Evolutionary conservation across 2,113 vertebrate genomes (phyloP).

Genomic region (Semicossyphus pulcher): DNA sequence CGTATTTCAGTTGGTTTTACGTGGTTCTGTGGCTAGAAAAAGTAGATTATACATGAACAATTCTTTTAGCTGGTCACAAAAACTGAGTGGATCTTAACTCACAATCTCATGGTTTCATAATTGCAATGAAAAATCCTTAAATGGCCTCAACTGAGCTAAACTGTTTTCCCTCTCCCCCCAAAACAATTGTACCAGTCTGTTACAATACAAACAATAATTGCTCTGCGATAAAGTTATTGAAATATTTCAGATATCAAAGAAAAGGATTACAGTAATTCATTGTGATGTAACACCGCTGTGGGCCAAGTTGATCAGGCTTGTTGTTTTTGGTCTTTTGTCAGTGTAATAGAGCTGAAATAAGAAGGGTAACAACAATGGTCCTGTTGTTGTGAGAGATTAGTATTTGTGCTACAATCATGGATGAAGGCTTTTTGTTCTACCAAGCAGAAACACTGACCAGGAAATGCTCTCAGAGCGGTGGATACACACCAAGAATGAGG

Average conservation of each 20-base stretch:
- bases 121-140: not conserved
- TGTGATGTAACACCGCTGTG: constrained; percentile 28
- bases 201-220: constrained; percentile 22
- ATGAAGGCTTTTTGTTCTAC: constrained; percentile 23
- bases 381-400: constrained; percentile 58
- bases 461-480: constrained; percentile 2
- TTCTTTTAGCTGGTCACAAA: not conserved
- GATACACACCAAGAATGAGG: constrained; percentile 2
- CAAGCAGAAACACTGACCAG: not conserved
- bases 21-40: not conserved
- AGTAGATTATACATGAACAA: constrained; percentile 27
- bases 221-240: not conserved
- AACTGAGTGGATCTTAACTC: not conserved
- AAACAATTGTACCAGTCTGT: not conserved
- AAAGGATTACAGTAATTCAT: constrained; percentile 20
- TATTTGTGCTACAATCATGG: constrained; percentile 9
- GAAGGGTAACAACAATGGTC: constrained; percentile 25
- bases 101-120: not conserved
- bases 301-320: constrained; percentile 11
- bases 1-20: too few species aligned
- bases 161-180: not conserved
- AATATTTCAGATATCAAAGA: constrained; percentile 16
- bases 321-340: constrained; percentile 32
- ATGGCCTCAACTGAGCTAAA: not conserved
- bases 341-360: constrained; percentile 23